Evolutionary conservation across 2,113 vertebrate genomes (phyloP).

Genomic region (Gorsachius goisagi): DNA sequence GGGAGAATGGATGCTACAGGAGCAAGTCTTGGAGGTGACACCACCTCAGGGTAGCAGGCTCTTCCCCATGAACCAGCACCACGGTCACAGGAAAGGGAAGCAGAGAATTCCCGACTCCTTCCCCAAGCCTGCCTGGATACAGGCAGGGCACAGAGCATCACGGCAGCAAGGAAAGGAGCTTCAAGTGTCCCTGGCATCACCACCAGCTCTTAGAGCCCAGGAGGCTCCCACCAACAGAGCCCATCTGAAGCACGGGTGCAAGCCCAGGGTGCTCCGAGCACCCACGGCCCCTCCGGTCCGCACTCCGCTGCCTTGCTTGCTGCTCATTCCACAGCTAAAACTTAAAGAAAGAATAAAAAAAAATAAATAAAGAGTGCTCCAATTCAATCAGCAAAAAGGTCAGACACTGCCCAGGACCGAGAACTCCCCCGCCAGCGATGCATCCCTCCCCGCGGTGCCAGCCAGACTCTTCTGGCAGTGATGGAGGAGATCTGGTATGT

Average conservation of each 20-base stretch:
- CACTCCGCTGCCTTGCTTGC: accelerated
- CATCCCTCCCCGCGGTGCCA: neutral
- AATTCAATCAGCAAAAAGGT: neutral
- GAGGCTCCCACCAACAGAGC: neutral
- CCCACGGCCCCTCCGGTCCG: neutral
- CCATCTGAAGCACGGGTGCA: accelerated
- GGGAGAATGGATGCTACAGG: too few species aligned
- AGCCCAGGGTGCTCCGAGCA: accelerated
- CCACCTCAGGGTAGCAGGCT: neutral
- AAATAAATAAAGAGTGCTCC: neutral
- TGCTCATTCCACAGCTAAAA: neutral
- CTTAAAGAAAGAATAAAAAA: neutral
- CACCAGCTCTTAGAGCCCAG: neutral
- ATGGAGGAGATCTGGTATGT: neutral
- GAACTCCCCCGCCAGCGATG: accelerated
- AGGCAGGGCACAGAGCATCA: neutral
- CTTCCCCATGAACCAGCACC: accelerated
- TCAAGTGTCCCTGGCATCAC: neutral
- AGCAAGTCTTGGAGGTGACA: neutral
- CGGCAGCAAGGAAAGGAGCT: neutral
- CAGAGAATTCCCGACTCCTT: neutral
- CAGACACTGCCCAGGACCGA: neutral
- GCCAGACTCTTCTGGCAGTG: neutral
- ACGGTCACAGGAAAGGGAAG: accelerated
- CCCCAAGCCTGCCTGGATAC: accelerated